phyloP scores from a whole-genome alignment of 2,888 invertebrate species.

The Dysmachus trigonus region DNA sequence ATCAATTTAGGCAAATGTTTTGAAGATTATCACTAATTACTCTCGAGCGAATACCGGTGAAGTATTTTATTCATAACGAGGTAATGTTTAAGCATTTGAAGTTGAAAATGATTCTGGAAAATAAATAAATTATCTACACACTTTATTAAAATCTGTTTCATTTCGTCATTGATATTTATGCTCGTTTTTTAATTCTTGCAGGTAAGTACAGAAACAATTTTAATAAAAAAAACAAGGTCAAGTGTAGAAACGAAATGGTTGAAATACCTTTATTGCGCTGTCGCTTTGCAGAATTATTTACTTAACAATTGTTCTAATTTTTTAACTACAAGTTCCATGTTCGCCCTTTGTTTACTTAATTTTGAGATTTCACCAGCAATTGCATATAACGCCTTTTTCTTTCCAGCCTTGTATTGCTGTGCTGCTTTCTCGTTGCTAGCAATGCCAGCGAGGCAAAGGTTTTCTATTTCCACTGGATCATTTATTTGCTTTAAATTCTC shows the following conservation, averaged over 20 bases:
- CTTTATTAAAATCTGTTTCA: neutral
- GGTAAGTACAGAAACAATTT: too few species aligned
- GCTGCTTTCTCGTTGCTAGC: conserved; percentile 74
- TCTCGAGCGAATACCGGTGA: neutral
- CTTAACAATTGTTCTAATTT: conserved; percentile 72
- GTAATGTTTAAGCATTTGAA: neutral
- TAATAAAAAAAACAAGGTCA: too few species aligned
- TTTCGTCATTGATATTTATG: neutral
- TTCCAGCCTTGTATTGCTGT: conserved; percentile 74
- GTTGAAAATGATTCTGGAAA: neutral
- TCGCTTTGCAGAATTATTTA: conserved; percentile 54
- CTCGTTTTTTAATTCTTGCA: neutral
- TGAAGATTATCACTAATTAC: conserved; percentile 24
- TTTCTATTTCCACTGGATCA: conserved; percentile 69
- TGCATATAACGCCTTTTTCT: conserved; percentile 73
- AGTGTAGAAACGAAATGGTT: too few species aligned
- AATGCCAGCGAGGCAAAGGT: conserved; percentile 71
- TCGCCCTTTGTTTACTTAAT: conserved; percentile 70
- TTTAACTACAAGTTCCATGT: conserved; percentile 72
- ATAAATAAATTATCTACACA: conserved; percentile 3
- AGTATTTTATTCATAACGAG: neutral
- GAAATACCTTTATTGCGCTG: neutral
- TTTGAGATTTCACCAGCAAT: conserved; percentile 71
- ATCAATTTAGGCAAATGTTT: conserved; percentile 14
- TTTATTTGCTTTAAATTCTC: conserved; percentile 74